Conservation (phyloP, 2,888 invertebrate species). For the Andricus quercusramuli region DNA sequence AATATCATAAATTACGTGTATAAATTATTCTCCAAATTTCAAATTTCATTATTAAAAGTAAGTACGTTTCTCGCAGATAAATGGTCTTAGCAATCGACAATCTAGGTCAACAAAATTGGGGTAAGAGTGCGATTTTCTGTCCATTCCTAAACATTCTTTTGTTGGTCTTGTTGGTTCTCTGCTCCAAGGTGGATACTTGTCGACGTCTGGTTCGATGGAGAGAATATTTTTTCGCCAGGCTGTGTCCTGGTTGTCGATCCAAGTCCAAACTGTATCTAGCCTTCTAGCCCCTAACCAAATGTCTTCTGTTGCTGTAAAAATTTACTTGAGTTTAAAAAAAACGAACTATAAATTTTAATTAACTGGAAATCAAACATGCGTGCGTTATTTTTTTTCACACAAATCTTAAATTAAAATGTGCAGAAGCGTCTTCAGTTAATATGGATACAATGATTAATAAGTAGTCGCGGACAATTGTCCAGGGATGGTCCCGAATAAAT, state of each 20-base stretch:
- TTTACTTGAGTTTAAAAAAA: neutral
- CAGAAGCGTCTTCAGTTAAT: no score
- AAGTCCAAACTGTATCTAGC: slow-evolving; percentile 58
- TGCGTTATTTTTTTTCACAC: no score
- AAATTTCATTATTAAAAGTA: neutral
- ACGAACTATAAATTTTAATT: no score
- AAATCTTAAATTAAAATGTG: no score
- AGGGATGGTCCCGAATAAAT: no score
- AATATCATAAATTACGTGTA: neutral
- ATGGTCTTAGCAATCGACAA: slow-evolving; percentile 79
- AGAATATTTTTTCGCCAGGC: slow-evolving; percentile 57
- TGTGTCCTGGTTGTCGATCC: slow-evolving; percentile 55
- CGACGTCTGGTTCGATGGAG: slow-evolving; percentile 79
- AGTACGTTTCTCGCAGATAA: slow-evolving; percentile 80
- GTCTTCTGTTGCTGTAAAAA: slow-evolving; percentile 58
- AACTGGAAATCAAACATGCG: neutral
- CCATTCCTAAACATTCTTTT: slow-evolving; percentile 79
- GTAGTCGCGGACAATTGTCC: no score
- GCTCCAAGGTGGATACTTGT: slow-evolving; percentile 79
- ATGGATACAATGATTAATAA: no score
- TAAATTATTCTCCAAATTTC: neutral
- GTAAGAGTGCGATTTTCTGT: slow-evolving; percentile 79
- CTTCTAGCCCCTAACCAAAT: slow-evolving; percentile 66
- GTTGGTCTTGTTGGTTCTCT: slow-evolving; percentile 74
- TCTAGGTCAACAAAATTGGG: slow-evolving; percentile 81